phyloP scores from a whole-genome alignment of 2,888 invertebrate genomes.

The Mayetiola destructor region DNA sequence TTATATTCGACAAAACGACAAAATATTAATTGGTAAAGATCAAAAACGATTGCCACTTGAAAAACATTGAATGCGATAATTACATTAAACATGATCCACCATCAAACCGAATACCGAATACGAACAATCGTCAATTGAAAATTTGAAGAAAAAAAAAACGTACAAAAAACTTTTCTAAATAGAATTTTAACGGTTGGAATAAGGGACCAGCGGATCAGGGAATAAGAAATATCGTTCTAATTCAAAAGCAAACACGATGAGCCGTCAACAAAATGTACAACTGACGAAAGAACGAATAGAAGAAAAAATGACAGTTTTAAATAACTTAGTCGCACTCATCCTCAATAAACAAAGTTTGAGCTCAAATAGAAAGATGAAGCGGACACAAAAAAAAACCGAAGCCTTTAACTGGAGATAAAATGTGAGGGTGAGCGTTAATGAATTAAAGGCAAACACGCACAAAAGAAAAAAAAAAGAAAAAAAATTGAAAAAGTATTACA shows the following conservation, averaged over 20 bases:
- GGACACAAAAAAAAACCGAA: background rate
- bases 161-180: background rate
- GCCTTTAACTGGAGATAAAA: background rate
- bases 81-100: background rate
- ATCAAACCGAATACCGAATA: background rate
- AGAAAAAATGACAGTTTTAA: slow-evolving; percentile 11
- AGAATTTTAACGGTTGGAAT: too few relatives aligned
- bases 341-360: background rate
- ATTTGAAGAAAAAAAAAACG: background rate
- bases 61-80: slow-evolving; percentile 6
- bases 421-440: slow-evolving; percentile 11
- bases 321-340: slow-evolving; percentile 7
- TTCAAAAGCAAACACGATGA: background rate
- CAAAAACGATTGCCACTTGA: slow-evolving; percentile 7
- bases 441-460: too few relatives aligned
- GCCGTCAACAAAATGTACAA: too few relatives aligned
- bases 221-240: slow-evolving; percentile 4
- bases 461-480: background rate
- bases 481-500: slow-evolving; percentile 13
- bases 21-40: slow-evolving; percentile 11
- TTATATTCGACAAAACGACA: slow-evolving; percentile 9
- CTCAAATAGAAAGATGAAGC: background rate
- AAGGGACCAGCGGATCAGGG: too few relatives aligned
- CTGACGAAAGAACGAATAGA: too few relatives aligned
- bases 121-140: background rate